Evolutionary conservation across 1,140 invertebrate species (phyloP), one percentile per base, ranked within the genome.

Genomic region (Drosophila mayri): DNA sequence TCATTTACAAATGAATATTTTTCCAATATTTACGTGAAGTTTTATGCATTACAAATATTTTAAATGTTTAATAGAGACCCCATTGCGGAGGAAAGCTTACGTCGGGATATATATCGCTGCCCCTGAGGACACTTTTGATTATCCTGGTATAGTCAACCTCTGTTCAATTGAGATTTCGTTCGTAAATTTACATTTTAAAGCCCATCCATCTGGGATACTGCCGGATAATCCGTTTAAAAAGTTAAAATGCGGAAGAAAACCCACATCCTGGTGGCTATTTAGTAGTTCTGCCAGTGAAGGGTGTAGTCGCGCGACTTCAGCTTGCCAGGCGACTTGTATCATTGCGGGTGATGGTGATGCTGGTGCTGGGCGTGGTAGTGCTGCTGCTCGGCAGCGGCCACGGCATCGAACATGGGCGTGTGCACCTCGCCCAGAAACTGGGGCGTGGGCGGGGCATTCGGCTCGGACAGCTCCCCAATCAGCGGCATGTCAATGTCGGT

Each of bases 381-480:
- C 62, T 92, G 91, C 59, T 92, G 91, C 72, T 92, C 91, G 30
- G 91, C 91, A 40, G 87, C 91, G 44, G 91, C 91, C 40, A 90
- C 91, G 1, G 91, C 91, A 76, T 92, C 91, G 46, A 92, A 92
- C 91, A 92, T 92, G 28, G 91, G 91, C 8, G 91, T 92, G 54
- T 92, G 91, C 6, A 92, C 91, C 46, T 92, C 91, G n/a, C 91
- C 91, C 12, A 92, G 52, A 49, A 92, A 92, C 62, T 92, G 91
- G 8, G 91, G 90, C 6, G 91, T 92, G 32, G 84, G 81, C 28
- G 91, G 91, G 6, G 91, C 81, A 79, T 92, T 92, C 0, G 91
- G 91, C 50, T 92, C 91, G 22, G 91, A 52, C 18, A 92, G 46
- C 43, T 92, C 91, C 9, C 91, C 91, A 60, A 92, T 92, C 7